These are phyloP conservation scores for Aleiodes sp. DNA, from an alignment of 1,140 invertebrate genomes.

Conservation along the genomic window DNA sequence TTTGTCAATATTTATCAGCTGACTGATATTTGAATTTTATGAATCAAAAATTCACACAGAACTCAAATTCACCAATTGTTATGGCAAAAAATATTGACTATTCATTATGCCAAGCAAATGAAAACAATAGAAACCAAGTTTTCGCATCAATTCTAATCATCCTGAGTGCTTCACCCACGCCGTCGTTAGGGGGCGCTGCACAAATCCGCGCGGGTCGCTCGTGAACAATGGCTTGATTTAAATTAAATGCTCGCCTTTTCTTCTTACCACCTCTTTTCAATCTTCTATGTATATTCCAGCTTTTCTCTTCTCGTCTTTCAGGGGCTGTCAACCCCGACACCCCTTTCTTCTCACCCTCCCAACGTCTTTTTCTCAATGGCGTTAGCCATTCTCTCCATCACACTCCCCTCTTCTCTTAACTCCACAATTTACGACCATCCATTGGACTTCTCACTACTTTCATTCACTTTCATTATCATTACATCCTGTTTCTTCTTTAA, in stretches of 20 bases:
- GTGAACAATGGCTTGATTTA: conserved; percentile 45
- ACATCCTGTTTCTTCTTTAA: neutral
- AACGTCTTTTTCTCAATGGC: neutral
- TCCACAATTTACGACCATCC: neutral
- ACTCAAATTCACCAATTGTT: no score
- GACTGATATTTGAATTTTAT: neutral
- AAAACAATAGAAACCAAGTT: no score
- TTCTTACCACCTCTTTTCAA: neutral
- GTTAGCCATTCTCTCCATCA: neutral
- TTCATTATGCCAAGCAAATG: no score
- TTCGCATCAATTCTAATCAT: no score
- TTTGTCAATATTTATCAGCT: neutral
- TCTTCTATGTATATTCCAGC: neutral
- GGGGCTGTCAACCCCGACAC: neutral
- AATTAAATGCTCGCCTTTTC: conserved; percentile 47
- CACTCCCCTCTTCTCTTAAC: neutral
- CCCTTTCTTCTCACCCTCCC: neutral
- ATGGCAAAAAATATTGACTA: no score
- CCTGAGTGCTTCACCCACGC: no score
- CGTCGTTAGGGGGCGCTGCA: no score
- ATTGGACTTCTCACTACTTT: conserved; percentile 8
- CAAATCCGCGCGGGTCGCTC: neutral
- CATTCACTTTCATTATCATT: conserved; percentile 18
- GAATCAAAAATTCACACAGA: no score
- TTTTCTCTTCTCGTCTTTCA: neutral